Base-by-base conservation (phyloP, 1,140 invertebrate species). In the Eriocheir sinensis region DNA sequence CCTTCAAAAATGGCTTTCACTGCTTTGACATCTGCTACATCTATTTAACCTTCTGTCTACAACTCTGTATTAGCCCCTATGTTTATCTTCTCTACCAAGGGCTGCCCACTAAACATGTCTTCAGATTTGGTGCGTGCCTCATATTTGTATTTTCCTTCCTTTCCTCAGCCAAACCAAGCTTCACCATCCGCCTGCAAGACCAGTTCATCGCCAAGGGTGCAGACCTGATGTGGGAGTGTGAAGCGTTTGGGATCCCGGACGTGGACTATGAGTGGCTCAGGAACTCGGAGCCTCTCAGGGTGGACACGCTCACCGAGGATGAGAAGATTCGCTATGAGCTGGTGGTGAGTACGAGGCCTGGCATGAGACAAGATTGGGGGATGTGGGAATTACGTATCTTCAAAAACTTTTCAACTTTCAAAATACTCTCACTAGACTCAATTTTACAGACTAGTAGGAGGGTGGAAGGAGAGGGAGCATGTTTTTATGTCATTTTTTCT, bases 211-310 rank as follows among this genome's bases (percentile, higher is more conserved):
- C 99, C 96, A 98, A 98, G 95, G 96, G 96, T 36, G 98, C 98
- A 95, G 98, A 98, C 96, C 96, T 99, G 1, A 98, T 98, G 0
- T 99, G 99, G 98, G 98, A 98, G 53, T 99, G 99, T 97, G 99
- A 99, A 97, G 99, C 99, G 0, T 99, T 99, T 97, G 99, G 99
- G 21, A 98, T 99, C 96, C 99, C 99, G 3, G 98, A 99, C 97
- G 98, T 99, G 0, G 98, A 98, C 95, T 99, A 99, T 96, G 98
- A 97, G 86, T 99, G 99, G 99, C 98, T 98, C 96, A 98, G 98
- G 97, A 99, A 99, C 97, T 98, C 98, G 3, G 97, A 98, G 96
- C 97, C 97, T 38, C 96, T 99, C 0, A 97, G 97, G 12, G 72
- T 97, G 96, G 97, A 98, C 34, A 96, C 96, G n/a, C 72, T 95